Percentiles rank a stretch among this genome's conserved stretches.
These are phyloP conservation scores for Musca vetustissima DNA, from an alignment of 1,140 invertebrate species.

Conservation along the genomic window DNA sequence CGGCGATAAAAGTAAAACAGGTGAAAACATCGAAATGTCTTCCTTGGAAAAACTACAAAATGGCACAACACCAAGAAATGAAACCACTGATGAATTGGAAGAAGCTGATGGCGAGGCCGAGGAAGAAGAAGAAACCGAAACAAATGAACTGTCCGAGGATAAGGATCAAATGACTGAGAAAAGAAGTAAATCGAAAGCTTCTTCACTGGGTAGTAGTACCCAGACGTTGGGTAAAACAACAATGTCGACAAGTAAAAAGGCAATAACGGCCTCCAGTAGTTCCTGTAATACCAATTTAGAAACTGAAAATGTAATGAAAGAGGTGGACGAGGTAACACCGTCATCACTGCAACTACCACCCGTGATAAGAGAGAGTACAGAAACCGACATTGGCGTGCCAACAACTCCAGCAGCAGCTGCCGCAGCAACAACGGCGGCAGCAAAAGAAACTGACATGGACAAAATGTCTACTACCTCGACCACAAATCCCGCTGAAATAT, in stretches of 20 bases:
- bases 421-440: not conserved
- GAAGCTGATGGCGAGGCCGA: not conserved
- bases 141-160: not conserved
- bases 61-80: not conserved
- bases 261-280: constrained; percentile 45
- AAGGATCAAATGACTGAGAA: constrained; percentile 29
- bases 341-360: too few species aligned
- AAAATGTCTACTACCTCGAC: constrained; percentile 47
- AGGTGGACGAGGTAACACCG: not conserved
- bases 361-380: too few species aligned
- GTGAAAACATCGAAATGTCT: constrained; percentile 47
- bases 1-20: constrained; percentile 28
- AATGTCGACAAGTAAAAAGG: constrained; percentile 39
- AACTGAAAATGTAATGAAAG: constrained; percentile 1
- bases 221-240: constrained; percentile 48
- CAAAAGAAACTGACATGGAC: constrained; percentile 32
- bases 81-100: not conserved
- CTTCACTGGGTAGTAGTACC: constrained; percentile 47
- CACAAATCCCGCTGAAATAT: constrained; percentile 55
- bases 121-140: not conserved
- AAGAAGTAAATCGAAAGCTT: constrained; percentile 47
- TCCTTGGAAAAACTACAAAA: constrained; percentile 37
- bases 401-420: too few species aligned
- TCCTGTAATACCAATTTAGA: constrained; percentile 41
- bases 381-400: too few species aligned